Evolutionary conservation across 2,888 invertebrate genomes (phyloP).

Genomic region (Ophioninae sp.): DNA sequence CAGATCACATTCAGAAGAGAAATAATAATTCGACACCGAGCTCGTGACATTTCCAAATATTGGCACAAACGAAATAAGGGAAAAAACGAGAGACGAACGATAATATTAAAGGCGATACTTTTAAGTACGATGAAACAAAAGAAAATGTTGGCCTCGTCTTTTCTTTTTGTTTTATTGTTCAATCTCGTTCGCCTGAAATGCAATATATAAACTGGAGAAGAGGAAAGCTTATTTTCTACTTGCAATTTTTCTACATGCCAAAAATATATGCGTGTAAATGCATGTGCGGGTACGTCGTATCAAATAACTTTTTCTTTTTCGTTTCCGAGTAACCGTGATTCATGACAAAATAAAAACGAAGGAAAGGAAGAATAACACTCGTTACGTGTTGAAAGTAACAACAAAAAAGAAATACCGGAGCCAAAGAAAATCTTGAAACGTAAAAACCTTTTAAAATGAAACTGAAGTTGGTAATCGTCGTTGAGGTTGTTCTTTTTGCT

Average conservation of each 20-base stretch:
- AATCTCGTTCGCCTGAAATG: constrained; percentile 67
- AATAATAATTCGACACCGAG: constrained; percentile 28
- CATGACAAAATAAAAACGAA: constrained; percentile 47
- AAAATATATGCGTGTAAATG: constrained; percentile 68
- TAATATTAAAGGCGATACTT: constrained; percentile 58
- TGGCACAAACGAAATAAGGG: constrained; percentile 55
- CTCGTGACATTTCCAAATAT: constrained; percentile 70
- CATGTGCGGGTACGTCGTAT: constrained; percentile 65
- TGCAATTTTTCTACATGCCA: constrained; percentile 60
- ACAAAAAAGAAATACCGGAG: constrained; percentile 60
- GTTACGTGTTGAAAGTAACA: constrained; percentile 58
- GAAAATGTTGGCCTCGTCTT: constrained; percentile 56
- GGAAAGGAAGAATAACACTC: constrained; percentile 56
- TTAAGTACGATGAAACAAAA: constrained; percentile 62
- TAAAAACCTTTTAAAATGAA: constrained; percentile 73
- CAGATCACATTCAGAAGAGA: constrained; percentile 21
- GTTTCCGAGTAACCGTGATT: constrained; percentile 35
- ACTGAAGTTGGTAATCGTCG: constrained; percentile 58
- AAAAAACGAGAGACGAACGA: constrained; percentile 53
- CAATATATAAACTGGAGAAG: constrained; percentile 67
- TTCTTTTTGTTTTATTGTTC: constrained; percentile 64
- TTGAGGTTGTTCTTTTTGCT: constrained; percentile 59
- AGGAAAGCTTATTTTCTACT: constrained; percentile 68
- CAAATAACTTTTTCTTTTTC: constrained; percentile 53
- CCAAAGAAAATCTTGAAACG: constrained; percentile 57